Conservation (phyloP, 2,888 invertebrate genomes). For the Asteroscopus sphinx region DNA sequence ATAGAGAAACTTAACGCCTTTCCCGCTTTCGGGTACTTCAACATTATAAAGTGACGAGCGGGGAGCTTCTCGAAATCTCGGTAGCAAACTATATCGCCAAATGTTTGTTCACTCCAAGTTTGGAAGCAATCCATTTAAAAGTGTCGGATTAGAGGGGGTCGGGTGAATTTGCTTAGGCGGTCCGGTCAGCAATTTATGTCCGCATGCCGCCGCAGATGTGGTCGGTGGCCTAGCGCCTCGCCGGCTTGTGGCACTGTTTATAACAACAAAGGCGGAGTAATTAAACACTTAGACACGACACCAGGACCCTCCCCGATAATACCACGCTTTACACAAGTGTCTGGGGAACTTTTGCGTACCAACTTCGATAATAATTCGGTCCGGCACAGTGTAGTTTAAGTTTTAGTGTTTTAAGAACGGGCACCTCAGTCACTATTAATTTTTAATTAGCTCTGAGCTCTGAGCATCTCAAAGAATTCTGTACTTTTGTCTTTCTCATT, state of each 20-base stretch:
- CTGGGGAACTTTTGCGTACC: slow-evolving; percentile 55
- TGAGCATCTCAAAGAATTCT: slow-evolving; percentile 31
- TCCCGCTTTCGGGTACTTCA: slow-evolving; percentile 34
- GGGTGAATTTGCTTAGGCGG: slow-evolving; percentile 80
- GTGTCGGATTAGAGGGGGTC: slow-evolving; percentile 80
- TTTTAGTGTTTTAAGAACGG: slow-evolving; percentile 47
- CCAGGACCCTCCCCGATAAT: slow-evolving; percentile 67
- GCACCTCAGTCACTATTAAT: slow-evolving; percentile 37
- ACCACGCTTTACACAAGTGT: slow-evolving; percentile 55
- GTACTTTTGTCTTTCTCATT: slow-evolving; percentile 33
- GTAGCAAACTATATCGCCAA: slow-evolving; percentile 67
- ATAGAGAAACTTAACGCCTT: slow-evolving; percentile 54
- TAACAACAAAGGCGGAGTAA: slow-evolving; percentile 83
- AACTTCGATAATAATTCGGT: slow-evolving; percentile 43
- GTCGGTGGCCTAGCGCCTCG: slow-evolving; percentile 63
- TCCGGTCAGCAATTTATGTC: slow-evolving; percentile 81
- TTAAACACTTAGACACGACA: slow-evolving; percentile 79
- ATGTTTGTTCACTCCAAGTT: slow-evolving; percentile 70
- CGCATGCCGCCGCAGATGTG: slow-evolving; percentile 74
- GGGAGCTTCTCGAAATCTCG: slow-evolving; percentile 58
- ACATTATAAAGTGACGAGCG: slow-evolving; percentile 61
- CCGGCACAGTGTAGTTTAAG: slow-evolving; percentile 32
- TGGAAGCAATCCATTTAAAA: slow-evolving; percentile 79
- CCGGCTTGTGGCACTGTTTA: slow-evolving; percentile 77
- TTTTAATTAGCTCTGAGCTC: slow-evolving; percentile 40